Base-by-base conservation (phyloP, 2,888 invertebrate genomes). In the Pseudolycoriella hygida region DNA sequence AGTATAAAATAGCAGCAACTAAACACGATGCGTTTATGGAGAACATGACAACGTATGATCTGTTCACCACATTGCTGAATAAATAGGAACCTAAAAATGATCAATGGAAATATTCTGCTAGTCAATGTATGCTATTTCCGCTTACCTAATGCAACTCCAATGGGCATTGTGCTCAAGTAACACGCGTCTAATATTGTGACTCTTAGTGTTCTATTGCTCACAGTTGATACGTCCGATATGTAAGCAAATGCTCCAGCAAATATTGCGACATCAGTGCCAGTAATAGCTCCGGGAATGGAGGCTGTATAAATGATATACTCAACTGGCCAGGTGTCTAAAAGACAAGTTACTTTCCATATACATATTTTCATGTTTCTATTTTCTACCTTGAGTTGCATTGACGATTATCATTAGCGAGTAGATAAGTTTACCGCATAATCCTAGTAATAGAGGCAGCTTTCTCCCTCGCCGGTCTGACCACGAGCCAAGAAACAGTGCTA, bases 171-270 rank as follows among this genome's bases (percentile, higher is more conserved):
- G 46, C 79, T 74, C 52, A 90, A 71, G 56, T 88, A 85, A 54
- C 81, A 77, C 0, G 81, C 74, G 57, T 92, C 90, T 45, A 90
- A 61, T 43, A 92, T 75, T 0, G 86, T 83, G 3, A 90, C 79
- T 48, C 89, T 68, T 17, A 84, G 59, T 0, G 90, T 90, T 47
- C 89, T 71, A 52, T 77, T 74, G 47, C 74, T 64, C 2, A 73
- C 53, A 0, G 76, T 72, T 0, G 86, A 76, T 17, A 87, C 71
- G 55, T 89, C 88, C 1, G 86, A 77, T 42, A 90, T 72, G 58
- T 89, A 89, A 0, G 84, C 71, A 56, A 84, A 85, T 49, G 79
- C 78, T 0, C 79, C 77, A 2, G 81, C 80, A 57, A 86, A 86
- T 52, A 86, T 82, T 0, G 83, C 81, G 34, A 86, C 71, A 57